Evolutionary conservation across 2,113 vertebrate genomes (phyloP), one percentile per base, ranked within the genome.

Genomic region (Promerops cafer): DNA sequence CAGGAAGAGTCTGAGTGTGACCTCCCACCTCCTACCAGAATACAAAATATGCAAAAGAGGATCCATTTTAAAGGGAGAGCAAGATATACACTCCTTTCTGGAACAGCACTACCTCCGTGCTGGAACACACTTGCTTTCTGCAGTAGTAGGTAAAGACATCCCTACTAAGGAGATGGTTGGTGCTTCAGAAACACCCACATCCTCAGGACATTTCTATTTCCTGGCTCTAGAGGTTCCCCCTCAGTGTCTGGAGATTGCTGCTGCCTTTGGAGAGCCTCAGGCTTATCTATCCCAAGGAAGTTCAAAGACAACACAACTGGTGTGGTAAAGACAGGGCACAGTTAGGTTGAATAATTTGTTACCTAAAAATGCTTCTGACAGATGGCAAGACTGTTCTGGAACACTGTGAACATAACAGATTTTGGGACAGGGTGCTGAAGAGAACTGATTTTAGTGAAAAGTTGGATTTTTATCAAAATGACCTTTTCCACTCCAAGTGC

Each of bases 291-390:
- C 64, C 60, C 44, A 59, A 70, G 52, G 59, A 86, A 63, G 68
- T 89, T 90, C 56, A 92, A 85, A 80, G 72, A 90, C 40, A 77
- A 2, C 45, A 61, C 70, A 95, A 65, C 50, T 85, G 68, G n/a
- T 56, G 37, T 52, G 60, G 78, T 3, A 1, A 78, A 94, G 82
- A 85, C 16, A 90, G 90, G 92, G 76, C 85, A 96, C 30, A 33
- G 85, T 60, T 93, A 83, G 88, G 87, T 89, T 95, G 91, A 94
- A 95, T 77, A 86, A 94, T 83, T 90, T 93, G 88, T 68, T 93
- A 94, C 90, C 93, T 96, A 94, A 94, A 94, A 95, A 78, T 83
- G 88, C 47, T 94, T 95, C 92, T 93, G 64, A 96, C 90, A 95
- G 86, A 93, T 86, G 68, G 92, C 68, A 83, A 93, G 52, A 28